A percentile compares a stretch with the other conserved stretches of the same genome.
Conservation (phyloP, 2,113 vertebrate genomes). For the Plecturocebus donacophilus region DNA sequence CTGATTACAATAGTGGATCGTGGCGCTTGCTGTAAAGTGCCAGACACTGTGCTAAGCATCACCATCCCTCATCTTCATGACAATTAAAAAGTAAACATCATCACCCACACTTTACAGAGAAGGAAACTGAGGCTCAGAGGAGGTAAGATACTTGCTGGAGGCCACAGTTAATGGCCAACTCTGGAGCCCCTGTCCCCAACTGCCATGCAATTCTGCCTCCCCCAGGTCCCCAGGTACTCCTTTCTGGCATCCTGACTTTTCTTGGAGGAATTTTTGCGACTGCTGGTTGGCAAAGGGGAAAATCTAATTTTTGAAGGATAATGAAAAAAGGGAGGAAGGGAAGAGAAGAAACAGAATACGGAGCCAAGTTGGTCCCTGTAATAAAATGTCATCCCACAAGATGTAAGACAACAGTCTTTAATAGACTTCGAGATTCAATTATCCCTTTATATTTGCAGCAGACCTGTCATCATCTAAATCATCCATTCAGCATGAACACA, state of each 20-base stretch:
- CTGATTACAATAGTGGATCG: rapidly evolving
- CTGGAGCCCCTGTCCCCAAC: rapidly evolving
- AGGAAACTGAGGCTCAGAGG: background rate
- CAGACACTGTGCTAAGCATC: background rate
- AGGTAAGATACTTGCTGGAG: background rate
- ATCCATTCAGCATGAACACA: conserved; percentile 47
- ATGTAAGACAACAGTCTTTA: conserved; percentile 23
- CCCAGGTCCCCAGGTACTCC: rapidly evolving
- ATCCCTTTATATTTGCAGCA: conserved; percentile 2
- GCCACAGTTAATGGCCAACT: rapidly evolving
- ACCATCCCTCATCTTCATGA: background rate
- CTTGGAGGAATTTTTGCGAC: background rate
- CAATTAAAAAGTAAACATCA: background rate
- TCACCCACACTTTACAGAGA: background rate
- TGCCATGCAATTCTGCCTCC: background rate
- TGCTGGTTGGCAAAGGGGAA: background rate
- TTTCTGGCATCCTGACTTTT: background rate
- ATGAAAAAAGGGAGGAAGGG: background rate
- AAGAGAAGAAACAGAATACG: conserved; percentile 1
- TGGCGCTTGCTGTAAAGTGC: background rate
- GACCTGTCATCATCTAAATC: conserved; percentile 25
- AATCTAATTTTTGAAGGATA: conserved; percentile 38
- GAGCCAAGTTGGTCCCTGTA: background rate
- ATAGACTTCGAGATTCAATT: conserved; percentile 64
- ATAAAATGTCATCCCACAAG: conserved; percentile 62